Evolutionary conservation across 2,888 invertebrate species (phyloP), one percentile per base, ranked within the genome.

Genomic region (Shargacucullia verbasci): DNA sequence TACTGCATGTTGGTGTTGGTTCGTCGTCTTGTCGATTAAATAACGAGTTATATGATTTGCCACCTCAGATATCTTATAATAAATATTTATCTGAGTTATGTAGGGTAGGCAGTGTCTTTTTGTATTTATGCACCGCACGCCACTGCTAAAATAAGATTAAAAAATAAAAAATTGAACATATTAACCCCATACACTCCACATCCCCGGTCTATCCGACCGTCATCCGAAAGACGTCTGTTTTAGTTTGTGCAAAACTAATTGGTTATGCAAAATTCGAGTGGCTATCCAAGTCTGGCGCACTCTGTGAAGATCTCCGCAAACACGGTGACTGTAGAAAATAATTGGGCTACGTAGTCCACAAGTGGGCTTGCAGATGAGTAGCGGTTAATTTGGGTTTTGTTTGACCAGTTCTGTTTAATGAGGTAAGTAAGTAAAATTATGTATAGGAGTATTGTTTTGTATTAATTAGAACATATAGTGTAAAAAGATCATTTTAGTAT

Each of bases 231-330:
- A 82, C 68, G 83, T 85, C 85, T 86, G 87, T 84, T 91, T 87
- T 86, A 88, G 89, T 91, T 90, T 84, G 87, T 80, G 73, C 80
- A 81, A 84, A 89, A 87, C 90, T 92, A 93, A 93, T 93, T 94
- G 91, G 92, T 86, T 92, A 93, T 92, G 91, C 93, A 87, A 88
- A 89, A 91, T 86, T 92, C 80, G 82, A 94, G 93, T 84, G 88
- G 87, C 86, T 82, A 88, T 91, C 89, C 92, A 90, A 88, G 92
- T 92, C 92, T 72, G 73, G 62, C 67, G 81, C 90, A 90, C 64
- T 87, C 81, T 74, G 75, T 85, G 85, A 80, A 91, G 90, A 89
- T 84, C 87, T 86, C 73, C 46, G 85, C 88, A 89, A 91, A 91
- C 87, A 89, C 80, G 68, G 59, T 70, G 71, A 59, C 75, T 56